Base-by-base conservation (phyloP, 2,113 vertebrate species). In the Oreochromis spilurus region DNA sequence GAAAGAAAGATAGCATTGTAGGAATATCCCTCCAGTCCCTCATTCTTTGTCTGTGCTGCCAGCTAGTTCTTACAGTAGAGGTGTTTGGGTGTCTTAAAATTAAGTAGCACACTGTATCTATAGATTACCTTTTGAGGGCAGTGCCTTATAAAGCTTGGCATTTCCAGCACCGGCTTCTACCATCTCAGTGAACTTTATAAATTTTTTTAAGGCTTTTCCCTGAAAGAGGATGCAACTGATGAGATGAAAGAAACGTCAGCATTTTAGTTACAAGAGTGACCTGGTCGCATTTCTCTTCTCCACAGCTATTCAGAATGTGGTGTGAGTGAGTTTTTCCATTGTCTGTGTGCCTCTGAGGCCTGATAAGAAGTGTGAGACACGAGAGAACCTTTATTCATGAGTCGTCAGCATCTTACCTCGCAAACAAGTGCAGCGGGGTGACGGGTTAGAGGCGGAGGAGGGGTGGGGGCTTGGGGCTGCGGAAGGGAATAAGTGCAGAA, bases 351-450 rank as follows among this genome's bases (percentile, higher is more conserved):
- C 86, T 91, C 82, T 40, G 70, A 54, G 86, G 86, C 83, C 89
- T 93, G 57, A 81, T 87, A 86, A 92, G 82, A 88, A 80, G 57
- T 52, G 87, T 34, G 85, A 84, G 87, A 83, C 12, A 34, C 55
- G 53, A 82, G 70, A 83, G 62, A 94, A 81, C 55, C 67, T 93
- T 87, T 87, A 82, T 90, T 93, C 91, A 93, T 93, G 93, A 92
- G 84, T 90, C 70, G 82, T 90, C 90, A 87, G 82, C 67, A 50
- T 92, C 81, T 67, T 26, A 75, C 62, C 87, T 88, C 70, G 31
- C 85, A 86, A 89, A 93, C 88, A 93, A 89, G 82, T 50, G 50
- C 29, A n/a, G 7, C 29, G 21, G 55, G 77, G 38, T 77, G 38
- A 62, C 29, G 19, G 36, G 21, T 9, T 53, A 31, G 21, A 36